A percentile compares a stretch with the other conserved stretches of the same genome.
Evolutionary conservation across 2,888 invertebrate genomes (phyloP).

Genomic region (Apamea anceps): DNA sequence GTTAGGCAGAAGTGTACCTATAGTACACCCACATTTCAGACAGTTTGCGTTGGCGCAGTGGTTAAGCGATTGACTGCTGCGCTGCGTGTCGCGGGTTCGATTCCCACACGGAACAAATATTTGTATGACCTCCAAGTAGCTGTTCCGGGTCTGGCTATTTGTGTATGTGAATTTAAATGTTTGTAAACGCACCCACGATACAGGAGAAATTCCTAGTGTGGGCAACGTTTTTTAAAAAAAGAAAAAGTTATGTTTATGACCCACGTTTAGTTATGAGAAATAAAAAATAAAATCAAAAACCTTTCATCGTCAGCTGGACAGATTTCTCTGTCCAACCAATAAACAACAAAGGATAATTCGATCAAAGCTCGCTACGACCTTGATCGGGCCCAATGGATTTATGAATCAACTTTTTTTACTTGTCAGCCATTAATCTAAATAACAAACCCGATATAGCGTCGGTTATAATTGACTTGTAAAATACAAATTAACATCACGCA

Average conservation of each 20-base stretch:
- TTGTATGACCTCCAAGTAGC: no score
- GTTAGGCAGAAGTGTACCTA: neutral
- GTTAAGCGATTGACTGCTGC: no score
- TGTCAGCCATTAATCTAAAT: constrained; percentile 22
- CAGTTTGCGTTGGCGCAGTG: no score
- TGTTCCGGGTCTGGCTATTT: no score
- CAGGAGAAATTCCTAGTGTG: no score
- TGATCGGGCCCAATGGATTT: constrained; percentile 1
- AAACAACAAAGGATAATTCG: constrained; percentile 36
- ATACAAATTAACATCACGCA: neutral
- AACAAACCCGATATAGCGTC: neutral
- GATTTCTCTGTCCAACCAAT: neutral
- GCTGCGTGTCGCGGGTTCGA: no score
- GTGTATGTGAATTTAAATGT: no score
- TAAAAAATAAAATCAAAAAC: constrained; percentile 16
- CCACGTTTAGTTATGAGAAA: neutral
- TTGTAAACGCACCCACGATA: no score
- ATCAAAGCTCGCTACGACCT: constrained; percentile 22
- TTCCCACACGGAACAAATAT: no score
- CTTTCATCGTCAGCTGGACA: constrained; percentile 27
- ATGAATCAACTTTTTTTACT: constrained; percentile 33
- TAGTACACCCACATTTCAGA: neutral
- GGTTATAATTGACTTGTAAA: constrained; percentile 12
- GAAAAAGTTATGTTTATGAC: neutral
- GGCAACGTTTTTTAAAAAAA: no score